These are phyloP conservation scores for Dermatemys mawii DNA, from an alignment of 2,113 vertebrate species.

Conservation along the genomic window DNA sequence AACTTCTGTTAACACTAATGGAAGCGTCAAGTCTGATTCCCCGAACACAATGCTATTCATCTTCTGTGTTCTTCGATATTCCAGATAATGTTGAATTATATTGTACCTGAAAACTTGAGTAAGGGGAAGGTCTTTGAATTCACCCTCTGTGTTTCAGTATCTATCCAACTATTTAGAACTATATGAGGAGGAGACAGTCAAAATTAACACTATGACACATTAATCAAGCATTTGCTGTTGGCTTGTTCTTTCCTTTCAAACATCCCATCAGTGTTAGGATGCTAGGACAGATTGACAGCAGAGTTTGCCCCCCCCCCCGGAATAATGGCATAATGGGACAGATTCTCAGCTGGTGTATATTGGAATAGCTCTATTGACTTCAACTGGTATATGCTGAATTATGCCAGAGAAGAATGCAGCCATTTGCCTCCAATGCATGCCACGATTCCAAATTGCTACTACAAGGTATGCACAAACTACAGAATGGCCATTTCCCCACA, in stretches of 20 bases:
- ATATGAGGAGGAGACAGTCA: not conserved
- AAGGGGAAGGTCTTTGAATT: not conserved
- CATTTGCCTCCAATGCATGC: not conserved
- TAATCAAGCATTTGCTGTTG: not conserved
- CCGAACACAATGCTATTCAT: not conserved
- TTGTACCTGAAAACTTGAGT: not conserved
- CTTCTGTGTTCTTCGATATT: not conserved
- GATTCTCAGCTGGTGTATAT: not conserved
- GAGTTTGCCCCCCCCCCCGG: not conserved
- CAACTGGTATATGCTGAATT: not conserved
- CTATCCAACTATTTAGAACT: not conserved
- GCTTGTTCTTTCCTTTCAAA: not conserved
- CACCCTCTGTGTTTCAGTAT: not conserved
- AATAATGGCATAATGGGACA: not conserved
- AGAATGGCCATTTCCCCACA: not conserved
- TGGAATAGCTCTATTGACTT: not conserved
- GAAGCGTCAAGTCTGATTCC: not conserved
- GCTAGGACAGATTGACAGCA: not conserved
- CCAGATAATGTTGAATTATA: not conserved
- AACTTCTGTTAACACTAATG: not conserved
- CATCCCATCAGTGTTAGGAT: not conserved
- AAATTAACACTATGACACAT: not conserved
- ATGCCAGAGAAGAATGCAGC: not conserved
- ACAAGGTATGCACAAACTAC: not conserved
- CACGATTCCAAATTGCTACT: not conserved